phyloP scores from a whole-genome alignment of 1,140 invertebrate species.

The Portunus trituberculatus region DNA sequence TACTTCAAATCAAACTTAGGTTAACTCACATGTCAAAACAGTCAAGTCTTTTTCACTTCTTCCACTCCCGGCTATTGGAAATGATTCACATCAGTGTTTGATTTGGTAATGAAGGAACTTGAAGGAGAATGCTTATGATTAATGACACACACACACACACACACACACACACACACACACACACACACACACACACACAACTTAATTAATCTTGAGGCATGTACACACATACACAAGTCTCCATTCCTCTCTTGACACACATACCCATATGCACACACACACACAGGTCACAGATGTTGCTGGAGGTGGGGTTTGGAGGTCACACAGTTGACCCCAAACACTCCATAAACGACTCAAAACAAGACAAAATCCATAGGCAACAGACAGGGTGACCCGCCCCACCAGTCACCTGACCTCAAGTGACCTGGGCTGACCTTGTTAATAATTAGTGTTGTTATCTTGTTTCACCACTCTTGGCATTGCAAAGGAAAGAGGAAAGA shows the following conservation, averaged over 20 bases:
- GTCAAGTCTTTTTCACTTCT: no score
- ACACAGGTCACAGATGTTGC: constrained; percentile 9
- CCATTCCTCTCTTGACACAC: not conserved
- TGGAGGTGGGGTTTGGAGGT: not conserved
- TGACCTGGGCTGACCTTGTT: no score
- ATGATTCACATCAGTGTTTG: no score
- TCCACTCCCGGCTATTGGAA: no score
- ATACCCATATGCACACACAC: not conserved
- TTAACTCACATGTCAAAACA: no score
- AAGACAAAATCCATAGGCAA: not conserved
- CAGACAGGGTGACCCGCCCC: not conserved
- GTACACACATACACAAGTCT: not conserved
- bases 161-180: not conserved
- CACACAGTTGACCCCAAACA: not conserved
- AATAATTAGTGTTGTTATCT: no score
- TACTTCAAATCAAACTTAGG: no score
- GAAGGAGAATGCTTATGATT: no score
- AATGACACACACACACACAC: not conserved
- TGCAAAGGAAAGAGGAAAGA: no score
- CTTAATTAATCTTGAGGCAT: not conserved
- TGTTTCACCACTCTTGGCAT: no score
- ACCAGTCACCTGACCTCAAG: not conserved
- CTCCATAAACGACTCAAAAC: not conserved
- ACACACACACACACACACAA: not conserved
- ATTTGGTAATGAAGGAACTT: no score